These are phyloP conservation scores for Xenopus laevis DNA, from an alignment of 2,113 vertebrate genomes.

Conservation along the genomic window DNA sequence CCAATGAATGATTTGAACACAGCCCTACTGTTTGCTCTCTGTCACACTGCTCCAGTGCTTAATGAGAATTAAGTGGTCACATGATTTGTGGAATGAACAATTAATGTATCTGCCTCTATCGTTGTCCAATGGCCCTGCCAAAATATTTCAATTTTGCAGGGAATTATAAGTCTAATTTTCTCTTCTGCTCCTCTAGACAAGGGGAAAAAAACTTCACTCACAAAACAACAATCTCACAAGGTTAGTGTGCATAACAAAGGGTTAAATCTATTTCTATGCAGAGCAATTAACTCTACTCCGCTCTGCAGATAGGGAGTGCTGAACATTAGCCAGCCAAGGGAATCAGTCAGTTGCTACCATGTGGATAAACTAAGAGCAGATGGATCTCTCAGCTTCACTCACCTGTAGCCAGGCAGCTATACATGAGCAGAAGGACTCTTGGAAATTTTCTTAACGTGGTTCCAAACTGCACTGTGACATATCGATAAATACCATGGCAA, in stretches of 20 bases:
- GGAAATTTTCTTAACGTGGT: not conserved
- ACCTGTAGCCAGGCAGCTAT: not conserved
- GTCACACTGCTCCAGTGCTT: not conserved
- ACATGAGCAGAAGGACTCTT: not conserved
- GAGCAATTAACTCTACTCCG: not conserved
- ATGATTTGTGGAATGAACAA: not conserved
- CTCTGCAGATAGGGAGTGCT: not conserved
- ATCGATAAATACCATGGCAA: not conserved
- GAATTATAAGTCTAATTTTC: not conserved
- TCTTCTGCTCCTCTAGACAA: no score
- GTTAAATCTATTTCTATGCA: conserved; percentile 10
- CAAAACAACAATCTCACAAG: conserved; percentile 10
- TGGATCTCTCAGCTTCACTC: not conserved
- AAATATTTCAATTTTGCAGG: not conserved
- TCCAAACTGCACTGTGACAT: not conserved
- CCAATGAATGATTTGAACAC: not conserved
- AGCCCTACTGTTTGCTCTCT: not conserved
- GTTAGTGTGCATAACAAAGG: conserved; percentile 8
- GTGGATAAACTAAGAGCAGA: not conserved
- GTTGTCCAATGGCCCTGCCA: not conserved
- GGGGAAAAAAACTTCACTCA: not conserved
- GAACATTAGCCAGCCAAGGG: not conserved
- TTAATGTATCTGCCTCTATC: not conserved
- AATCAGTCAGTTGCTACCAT: not conserved
- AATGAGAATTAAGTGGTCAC: not conserved